Evolutionary conservation across 2,888 invertebrate genomes (phyloP).

Genomic region (Rhodophaea formosa): DNA sequence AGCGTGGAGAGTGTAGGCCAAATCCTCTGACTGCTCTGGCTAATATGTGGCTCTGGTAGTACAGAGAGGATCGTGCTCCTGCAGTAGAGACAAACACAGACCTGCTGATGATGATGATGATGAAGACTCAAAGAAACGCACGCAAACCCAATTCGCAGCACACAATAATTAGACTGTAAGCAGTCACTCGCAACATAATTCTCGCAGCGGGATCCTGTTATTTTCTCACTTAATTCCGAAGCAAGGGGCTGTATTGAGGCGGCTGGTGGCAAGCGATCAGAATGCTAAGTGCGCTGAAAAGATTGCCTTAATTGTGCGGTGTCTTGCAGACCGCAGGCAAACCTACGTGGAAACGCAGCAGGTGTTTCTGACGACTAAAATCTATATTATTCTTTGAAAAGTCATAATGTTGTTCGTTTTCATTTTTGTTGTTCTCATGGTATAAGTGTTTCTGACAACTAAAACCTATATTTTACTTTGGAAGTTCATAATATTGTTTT

Average conservation of each 20-base stretch:
- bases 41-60: too few relatives aligned
- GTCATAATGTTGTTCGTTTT: not conserved
- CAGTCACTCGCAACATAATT: conserved; percentile 45
- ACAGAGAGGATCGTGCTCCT: too few relatives aligned
- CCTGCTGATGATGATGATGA: too few relatives aligned
- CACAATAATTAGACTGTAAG: too few relatives aligned
- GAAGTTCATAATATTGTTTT: too few relatives aligned
- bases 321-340: conserved; percentile 4
- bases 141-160: too few relatives aligned
- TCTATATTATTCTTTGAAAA: not conserved
- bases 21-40: too few relatives aligned
- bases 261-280: conserved; percentile 65
- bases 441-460: not conserved
- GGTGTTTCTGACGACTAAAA: not conserved
- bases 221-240: conserved; percentile 72
- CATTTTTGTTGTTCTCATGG: too few relatives aligned
- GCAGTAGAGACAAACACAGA: too few relatives aligned
- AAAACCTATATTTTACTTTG: not conserved
- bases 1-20: too few relatives aligned
- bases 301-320: conserved; percentile 69
- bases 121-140: too few relatives aligned
- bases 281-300: conserved; percentile 72
- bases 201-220: conserved; percentile 55
- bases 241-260: conserved; percentile 70
- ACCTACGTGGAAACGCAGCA: not conserved